These are phyloP conservation scores for Falco biarmicus DNA, from an alignment of 2,797 vertebrate species.

Conservation along the genomic window DNA sequence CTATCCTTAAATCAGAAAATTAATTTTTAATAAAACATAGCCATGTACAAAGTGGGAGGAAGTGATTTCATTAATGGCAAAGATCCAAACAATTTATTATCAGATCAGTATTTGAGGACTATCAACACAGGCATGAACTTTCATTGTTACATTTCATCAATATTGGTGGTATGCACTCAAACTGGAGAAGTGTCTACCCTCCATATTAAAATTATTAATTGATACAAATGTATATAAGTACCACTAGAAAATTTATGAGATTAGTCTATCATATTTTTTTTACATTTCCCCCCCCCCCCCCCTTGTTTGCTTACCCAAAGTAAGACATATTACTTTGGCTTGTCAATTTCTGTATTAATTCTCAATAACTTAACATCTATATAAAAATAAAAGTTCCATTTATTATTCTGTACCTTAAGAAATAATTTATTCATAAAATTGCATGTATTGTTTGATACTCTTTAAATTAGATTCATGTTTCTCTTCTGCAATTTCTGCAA, in stretches of 20 bases:
- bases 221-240: neutral
- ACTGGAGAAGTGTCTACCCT: neutral
- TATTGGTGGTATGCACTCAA: neutral
- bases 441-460: neutral
- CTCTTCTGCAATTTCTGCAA: neutral
- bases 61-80: neutral
- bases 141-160: neutral
- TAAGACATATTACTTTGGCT: neutral
- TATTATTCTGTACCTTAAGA: neutral
- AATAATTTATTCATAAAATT: neutral
- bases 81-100: slow-evolving; percentile 11
- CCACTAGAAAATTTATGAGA: neutral
- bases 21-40: slow-evolving; percentile 4
- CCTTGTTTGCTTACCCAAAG: neutral
- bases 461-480: neutral
- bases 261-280: neutral
- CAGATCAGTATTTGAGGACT: neutral
- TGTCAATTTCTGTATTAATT: neutral
- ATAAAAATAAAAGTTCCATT: neutral
- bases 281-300: fast-evolving
- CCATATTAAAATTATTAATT: neutral
- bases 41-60: neutral
- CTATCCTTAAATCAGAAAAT: slow-evolving; percentile 42
- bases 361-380: neutral
- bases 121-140: neutral